Conservation (phyloP, 2,888 invertebrate genomes). For the Stegophylla sp. region DNA sequence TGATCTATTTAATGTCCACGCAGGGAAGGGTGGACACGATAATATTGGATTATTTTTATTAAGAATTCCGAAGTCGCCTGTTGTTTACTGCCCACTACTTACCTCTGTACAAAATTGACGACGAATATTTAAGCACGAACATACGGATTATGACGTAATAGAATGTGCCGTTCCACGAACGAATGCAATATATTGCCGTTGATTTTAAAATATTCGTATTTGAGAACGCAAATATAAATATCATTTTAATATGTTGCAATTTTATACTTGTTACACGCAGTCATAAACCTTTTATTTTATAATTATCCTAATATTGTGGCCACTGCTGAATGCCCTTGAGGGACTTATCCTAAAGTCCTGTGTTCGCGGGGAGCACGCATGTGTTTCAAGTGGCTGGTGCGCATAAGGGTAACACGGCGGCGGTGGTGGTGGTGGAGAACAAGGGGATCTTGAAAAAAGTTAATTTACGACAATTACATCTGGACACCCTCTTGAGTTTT, state of each 20-base stretch:
- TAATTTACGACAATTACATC: conserved; percentile 58
- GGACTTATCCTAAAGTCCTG: conserved; percentile 47
- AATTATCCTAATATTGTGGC: conserved; percentile 43
- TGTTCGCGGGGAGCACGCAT: conserved; percentile 11
- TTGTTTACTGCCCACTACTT: too few species aligned
- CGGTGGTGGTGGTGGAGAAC: neutral
- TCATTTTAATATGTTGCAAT: neutral
- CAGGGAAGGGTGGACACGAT: neutral
- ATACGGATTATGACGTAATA: too few species aligned
- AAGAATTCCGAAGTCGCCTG: neutral
- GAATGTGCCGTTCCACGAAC: too few species aligned
- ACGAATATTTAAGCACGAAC: too few species aligned
- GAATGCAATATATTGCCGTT: too few species aligned
- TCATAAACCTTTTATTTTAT: conserved; percentile 42
- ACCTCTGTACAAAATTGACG: neutral
- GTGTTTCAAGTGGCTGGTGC: conserved; percentile 45
- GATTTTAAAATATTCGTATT: too few species aligned
- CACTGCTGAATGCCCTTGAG: conserved; percentile 36
- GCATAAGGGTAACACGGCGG: conserved; percentile 31
- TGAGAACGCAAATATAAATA: too few species aligned
- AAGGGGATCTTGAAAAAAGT: conserved; percentile 54
- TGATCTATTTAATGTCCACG: conserved; percentile 1
- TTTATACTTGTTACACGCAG: conserved; percentile 1
- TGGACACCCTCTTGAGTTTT: conserved; percentile 57
- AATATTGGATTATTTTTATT: conserved; percentile 21